These are phyloP conservation scores for Nomia melanderi DNA, from an alignment of 1,140 invertebrate species.

Conservation along the genomic window DNA sequence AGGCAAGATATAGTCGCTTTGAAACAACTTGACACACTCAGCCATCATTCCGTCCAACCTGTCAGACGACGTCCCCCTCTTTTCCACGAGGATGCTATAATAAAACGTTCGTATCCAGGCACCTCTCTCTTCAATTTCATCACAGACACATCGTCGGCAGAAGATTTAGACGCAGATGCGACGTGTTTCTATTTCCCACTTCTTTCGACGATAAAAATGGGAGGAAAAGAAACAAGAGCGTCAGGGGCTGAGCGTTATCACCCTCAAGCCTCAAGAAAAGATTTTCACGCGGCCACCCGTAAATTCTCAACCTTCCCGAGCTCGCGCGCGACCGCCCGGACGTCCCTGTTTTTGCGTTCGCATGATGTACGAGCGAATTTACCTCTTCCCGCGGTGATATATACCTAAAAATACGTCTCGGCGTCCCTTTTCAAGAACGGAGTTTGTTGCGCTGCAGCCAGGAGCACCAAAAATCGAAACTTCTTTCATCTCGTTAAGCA, in stretches of 20 bases:
- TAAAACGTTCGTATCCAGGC: neutral
- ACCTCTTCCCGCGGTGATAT: conserved; percentile 12
- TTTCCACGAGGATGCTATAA: neutral
- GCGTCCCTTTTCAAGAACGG: neutral
- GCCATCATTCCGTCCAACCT: neutral
- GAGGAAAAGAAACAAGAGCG: neutral
- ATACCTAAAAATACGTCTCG: conserved; percentile 22
- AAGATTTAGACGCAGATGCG: neutral
- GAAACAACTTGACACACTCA: neutral
- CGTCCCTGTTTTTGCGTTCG: conserved; percentile 33
- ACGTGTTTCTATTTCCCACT: neutral
- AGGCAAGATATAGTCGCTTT: too few species aligned
- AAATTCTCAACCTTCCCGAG: conserved; percentile 37
- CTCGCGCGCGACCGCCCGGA: conserved; percentile 4
- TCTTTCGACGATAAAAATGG: neutral
- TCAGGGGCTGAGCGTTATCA: conserved; percentile 21
- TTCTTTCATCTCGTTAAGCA: too few species aligned
- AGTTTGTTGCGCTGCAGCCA: neutral
- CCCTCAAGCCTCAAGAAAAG: neutral
- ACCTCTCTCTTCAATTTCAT: neutral
- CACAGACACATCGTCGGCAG: neutral
- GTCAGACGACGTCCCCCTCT: neutral
- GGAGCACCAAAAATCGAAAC: neutral
- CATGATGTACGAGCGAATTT: conserved; percentile 30
- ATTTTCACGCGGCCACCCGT: conserved; percentile 12